phyloP scores from a whole-genome alignment of 2,797 vertebrate genomes.

The Selene dorsalis region DNA sequence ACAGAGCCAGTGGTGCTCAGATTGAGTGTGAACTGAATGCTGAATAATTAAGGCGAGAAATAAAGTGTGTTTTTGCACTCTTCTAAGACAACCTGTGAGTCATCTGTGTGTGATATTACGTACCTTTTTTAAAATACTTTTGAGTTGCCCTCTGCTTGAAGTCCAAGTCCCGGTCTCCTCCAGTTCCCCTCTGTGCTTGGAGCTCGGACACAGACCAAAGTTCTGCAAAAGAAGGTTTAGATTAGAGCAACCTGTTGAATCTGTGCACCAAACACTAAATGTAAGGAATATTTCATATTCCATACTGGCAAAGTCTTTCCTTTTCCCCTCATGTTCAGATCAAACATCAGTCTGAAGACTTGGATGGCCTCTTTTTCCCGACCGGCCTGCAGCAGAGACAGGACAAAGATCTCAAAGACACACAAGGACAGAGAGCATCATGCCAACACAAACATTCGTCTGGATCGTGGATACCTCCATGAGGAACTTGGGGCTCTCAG shows the following conservation, averaged over 20 bases:
- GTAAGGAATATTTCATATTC: background rate
- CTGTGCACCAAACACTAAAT: too few relatives aligned
- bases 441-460: background rate
- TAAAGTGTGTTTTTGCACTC: background rate
- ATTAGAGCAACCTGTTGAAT: background rate
- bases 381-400: slow-evolving; percentile 65
- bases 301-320: slow-evolving; percentile 73
- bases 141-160: slow-evolving; percentile 19
- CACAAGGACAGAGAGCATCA: background rate
- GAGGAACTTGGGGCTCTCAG: slow-evolving; percentile 86
- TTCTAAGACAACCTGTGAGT: too few relatives aligned
- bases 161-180: background rate
- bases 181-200: slow-evolving; percentile 21
- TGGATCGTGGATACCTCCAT: slow-evolving; percentile 79
- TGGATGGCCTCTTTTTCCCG: slow-evolving; percentile 76
- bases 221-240: slow-evolving; percentile 62
- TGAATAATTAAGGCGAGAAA: background rate
- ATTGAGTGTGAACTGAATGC: too few relatives aligned
- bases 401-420: background rate
- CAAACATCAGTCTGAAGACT: slow-evolving; percentile 82
- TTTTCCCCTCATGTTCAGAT: slow-evolving; percentile 73
- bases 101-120: background rate
- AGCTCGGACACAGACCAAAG: slow-evolving; percentile 49
- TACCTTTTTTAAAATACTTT: slow-evolving; percentile 69
- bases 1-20: too few relatives aligned